Evolutionary conservation across 2,113 vertebrate species (phyloP).

Genomic region (Gymnorhina tibicen): DNA sequence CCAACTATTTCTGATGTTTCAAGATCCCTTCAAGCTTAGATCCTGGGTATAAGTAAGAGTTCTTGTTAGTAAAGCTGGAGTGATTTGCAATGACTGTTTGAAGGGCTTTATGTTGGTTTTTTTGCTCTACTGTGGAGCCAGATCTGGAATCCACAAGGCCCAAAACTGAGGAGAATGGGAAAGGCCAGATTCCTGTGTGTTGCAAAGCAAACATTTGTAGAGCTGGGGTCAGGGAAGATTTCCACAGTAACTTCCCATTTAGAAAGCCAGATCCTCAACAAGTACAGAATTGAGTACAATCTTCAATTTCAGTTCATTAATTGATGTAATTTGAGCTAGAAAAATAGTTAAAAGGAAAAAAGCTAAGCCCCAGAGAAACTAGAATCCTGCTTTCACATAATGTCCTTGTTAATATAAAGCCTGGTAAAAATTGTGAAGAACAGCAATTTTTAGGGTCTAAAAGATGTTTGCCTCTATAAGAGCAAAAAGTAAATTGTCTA

Average conservation of each 20-base stretch:
- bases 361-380: not conserved
- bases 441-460: not conserved
- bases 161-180: not conserved
- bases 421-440: not conserved
- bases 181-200: not conserved
- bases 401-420: not conserved
- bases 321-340: not conserved
- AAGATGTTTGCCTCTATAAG: not conserved
- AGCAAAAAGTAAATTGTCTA: not conserved
- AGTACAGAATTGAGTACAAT: not conserved
- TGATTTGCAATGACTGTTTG: not conserved
- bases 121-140: not conserved
- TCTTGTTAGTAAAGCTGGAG: not conserved
- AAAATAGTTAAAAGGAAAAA: not conserved
- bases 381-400: not conserved
- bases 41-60: conserved; percentile 12
- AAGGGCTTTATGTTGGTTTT: not conserved
- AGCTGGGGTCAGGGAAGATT: not conserved
- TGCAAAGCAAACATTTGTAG: not conserved
- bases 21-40: conserved; percentile 45
- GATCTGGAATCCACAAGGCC: not conserved
- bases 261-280: not conserved
- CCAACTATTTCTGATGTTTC: conserved; percentile 33
- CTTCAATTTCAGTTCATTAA: not conserved
- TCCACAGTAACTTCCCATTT: not conserved